Conservation (phyloP, 2,797 vertebrate genomes). For the Alectoris magna region DNA sequence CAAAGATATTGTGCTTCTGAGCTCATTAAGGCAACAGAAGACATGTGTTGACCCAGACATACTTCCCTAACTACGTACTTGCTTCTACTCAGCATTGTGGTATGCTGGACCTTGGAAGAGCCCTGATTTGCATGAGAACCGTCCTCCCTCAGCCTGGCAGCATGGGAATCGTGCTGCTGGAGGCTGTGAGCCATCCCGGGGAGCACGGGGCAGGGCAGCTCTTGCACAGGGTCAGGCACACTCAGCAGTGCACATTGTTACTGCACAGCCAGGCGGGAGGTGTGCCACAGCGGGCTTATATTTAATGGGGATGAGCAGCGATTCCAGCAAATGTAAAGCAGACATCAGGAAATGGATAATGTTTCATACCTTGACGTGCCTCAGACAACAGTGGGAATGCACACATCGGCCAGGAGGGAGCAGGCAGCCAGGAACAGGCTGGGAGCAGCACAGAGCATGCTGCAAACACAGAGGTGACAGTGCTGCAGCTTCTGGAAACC, state of each 20-base stretch:
- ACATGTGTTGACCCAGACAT: constrained; percentile 74
- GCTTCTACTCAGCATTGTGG: constrained; percentile 66
- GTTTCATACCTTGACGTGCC: constrained; percentile 14
- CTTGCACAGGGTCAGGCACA: not conserved
- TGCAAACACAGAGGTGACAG: not conserved
- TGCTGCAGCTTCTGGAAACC: not conserved
- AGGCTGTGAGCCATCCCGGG: not conserved
- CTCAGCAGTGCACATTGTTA: accelerated
- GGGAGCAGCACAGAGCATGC: not conserved
- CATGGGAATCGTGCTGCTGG: constrained; percentile 44
- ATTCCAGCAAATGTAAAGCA: constrained; percentile 41
- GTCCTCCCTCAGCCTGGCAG: constrained; percentile 61
- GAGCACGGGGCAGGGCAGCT: not conserved
- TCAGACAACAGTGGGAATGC: not conserved
- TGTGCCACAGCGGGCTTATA: not conserved
- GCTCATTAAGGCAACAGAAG: constrained; percentile 65
- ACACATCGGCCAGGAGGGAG: not conserved
- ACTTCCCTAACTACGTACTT: constrained; percentile 69
- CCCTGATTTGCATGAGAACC: constrained; percentile 63
- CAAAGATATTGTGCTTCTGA: constrained; percentile 58
- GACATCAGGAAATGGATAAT: constrained; percentile 31
- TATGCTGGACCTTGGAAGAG: constrained; percentile 68
- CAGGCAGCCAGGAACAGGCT: not conserved
- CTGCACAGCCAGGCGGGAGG: not conserved
- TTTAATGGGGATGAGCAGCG: not conserved